phyloP scores from a whole-genome alignment of 2,797 vertebrate genomes.

The Pteropus rufus region DNA sequence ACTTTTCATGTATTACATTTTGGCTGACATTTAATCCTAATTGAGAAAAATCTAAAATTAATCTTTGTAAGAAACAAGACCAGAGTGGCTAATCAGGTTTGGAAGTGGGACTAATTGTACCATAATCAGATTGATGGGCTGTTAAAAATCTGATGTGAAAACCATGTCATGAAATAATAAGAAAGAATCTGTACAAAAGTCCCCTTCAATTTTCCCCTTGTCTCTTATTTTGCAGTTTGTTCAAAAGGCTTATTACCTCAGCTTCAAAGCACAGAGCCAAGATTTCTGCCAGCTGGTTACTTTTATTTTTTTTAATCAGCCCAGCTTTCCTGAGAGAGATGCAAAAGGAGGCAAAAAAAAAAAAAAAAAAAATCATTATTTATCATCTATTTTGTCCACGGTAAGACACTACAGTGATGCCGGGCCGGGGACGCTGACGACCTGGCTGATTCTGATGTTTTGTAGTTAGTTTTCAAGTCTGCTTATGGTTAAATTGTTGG shows the following conservation, averaged over 20 bases:
- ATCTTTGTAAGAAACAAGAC: slow-evolving; percentile 59
- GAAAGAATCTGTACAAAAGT: slow-evolving; percentile 30
- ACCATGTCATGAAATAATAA: slow-evolving; percentile 40
- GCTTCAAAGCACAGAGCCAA: slow-evolving; percentile 47
- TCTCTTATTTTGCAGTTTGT: slow-evolving; percentile 24
- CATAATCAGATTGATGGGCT: slow-evolving; percentile 62
- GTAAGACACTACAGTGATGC: neutral
- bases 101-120: slow-evolving; percentile 60
- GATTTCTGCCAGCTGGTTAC: slow-evolving; percentile 33
- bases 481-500: neutral
- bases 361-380: neutral
- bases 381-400: neutral
- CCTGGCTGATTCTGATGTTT: neutral
- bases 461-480: neutral
- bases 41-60: slow-evolving; percentile 64
- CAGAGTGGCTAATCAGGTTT: slow-evolving; percentile 61
- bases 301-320: slow-evolving; percentile 40
- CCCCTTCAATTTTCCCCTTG: slow-evolving; percentile 42
- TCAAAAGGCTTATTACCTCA: slow-evolving; percentile 43
- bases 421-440: neutral
- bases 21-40: slow-evolving; percentile 66
- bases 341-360: neutral
- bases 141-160: slow-evolving; percentile 65
- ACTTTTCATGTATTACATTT: slow-evolving; percentile 62
- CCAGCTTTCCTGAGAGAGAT: slow-evolving; percentile 25